Percentiles rank a stretch among this genome's conserved stretches.
These are phyloP conservation scores for Drosophila dives DNA, from an alignment of 2,888 invertebrate species.

Conservation along the genomic window DNA sequence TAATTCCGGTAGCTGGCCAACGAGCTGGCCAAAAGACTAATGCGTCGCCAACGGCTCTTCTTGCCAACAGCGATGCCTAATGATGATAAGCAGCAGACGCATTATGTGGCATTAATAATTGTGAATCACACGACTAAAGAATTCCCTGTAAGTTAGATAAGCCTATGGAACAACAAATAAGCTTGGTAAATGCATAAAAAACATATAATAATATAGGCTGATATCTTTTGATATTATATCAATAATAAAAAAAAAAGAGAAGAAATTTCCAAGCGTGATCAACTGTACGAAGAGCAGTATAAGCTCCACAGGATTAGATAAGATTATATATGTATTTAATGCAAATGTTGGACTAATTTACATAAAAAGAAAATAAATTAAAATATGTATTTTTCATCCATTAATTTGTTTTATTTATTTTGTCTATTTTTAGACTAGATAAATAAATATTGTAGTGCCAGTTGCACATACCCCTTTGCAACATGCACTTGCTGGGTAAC, in stretches of 20 bases:
- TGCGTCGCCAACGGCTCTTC: slow-evolving; percentile 6
- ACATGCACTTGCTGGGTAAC: background rate
- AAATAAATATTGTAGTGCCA: background rate
- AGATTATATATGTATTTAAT: too few relatives aligned
- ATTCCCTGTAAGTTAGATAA: slow-evolving; percentile 20
- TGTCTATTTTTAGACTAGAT: background rate
- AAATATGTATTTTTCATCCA: background rate
- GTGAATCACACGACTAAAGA: slow-evolving; percentile 1
- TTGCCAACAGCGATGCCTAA: slow-evolving; percentile 27
- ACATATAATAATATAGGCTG: background rate
- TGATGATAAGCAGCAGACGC: slow-evolving; percentile 39
- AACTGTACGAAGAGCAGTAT: background rate
- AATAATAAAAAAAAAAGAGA: background rate
- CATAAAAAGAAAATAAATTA: background rate
- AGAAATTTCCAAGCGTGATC: background rate
- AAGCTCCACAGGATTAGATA: background rate
- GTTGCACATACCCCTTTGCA: background rate
- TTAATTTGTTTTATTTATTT: background rate
- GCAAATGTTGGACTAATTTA: too few relatives aligned
- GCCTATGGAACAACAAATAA: background rate
- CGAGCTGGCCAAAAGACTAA: slow-evolving; percentile 23
- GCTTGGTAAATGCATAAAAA: background rate
- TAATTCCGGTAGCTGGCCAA: slow-evolving; percentile 57
- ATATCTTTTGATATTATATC: background rate
- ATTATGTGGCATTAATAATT: slow-evolving; percentile 1